Evolutionary conservation across 1,140 invertebrate species (phyloP), one percentile per base, ranked within the genome.

Genomic region (Nylanderia fulva): DNA sequence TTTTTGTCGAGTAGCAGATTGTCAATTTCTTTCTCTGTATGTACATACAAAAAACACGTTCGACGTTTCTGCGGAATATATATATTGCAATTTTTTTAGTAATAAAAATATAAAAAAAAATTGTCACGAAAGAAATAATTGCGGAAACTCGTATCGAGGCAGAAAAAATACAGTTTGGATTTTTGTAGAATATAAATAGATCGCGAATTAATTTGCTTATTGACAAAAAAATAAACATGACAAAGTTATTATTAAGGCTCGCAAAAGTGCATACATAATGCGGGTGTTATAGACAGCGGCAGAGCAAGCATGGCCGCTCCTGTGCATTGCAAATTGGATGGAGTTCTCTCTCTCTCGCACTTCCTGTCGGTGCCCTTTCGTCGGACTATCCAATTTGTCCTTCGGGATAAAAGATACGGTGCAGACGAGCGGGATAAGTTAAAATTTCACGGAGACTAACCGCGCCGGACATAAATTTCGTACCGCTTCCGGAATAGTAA

Each of bases 261-360:
- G 24, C 36, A 72, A 52, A 48, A 83, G 29, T 45, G 48, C 54
- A 36, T 33, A 64, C 29, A 60, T 74, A 74, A 71, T 64, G 39
- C 42, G 63, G 36, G 36, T 29, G 33, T 33, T 42, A 66, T 52
- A 64, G 61, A 87, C 61, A 66, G 42, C 24, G 64, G 42, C 75
- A 54, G 68, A 42, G 68, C 60, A 79, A 29, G 52, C 61, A 45
- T 63, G 48, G 45, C 42, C 42, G 83, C 76, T 85, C 52, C 61
- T 79, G 85, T 89, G 87, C 87, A 84, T 89, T 87, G 84, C 86
- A 90, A 90, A 90, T 87, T 90, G 87, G 84, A 90, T 87, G 74
- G 86, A 84, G 83, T 82, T 80, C 66, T 64, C 72, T 71, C 42
- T 21, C 27, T 71, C 48, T 39, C 68, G 33, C 45, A 4, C 13